These are phyloP conservation scores for Orthosia incerta DNA, from an alignment of 2,888 invertebrate genomes.

Conservation along the genomic window DNA sequence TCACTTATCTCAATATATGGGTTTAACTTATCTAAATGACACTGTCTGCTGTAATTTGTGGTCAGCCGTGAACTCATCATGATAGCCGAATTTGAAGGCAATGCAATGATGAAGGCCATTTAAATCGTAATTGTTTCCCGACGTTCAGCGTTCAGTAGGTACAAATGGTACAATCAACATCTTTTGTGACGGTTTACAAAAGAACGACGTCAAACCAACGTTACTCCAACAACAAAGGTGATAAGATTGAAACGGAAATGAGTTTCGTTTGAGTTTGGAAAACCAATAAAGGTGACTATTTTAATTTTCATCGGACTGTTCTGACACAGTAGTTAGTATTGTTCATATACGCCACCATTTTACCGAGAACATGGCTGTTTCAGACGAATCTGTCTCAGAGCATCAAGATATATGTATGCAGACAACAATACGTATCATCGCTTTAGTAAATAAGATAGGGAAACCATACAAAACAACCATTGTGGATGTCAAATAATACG, in stretches of 20 bases:
- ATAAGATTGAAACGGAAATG: constrained; percentile 51
- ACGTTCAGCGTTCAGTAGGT: constrained; percentile 3
- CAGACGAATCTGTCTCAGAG: constrained; percentile 8
- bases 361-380: neutral
- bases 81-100: constrained; percentile 17
- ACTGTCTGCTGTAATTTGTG: constrained; percentile 1
- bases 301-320: constrained; percentile 11
- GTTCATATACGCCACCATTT: neutral
- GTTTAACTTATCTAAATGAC: constrained; percentile 7
- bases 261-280: constrained; percentile 23
- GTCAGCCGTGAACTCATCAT: constrained; percentile 5
- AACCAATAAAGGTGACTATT: constrained; percentile 31
- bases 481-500: constrained; percentile 12
- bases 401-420: neutral
- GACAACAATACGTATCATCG: constrained; percentile 18
- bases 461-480: constrained; percentile 23
- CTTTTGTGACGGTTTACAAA: constrained; percentile 47
- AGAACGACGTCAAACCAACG: constrained; percentile 32
- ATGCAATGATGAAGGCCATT: constrained; percentile 19
- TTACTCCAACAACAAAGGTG: constrained; percentile 28
- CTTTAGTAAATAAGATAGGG: constrained; percentile 19
- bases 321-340: neutral
- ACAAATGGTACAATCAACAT: constrained; percentile 20
- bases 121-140: constrained; percentile 34
- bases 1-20: constrained; percentile 4